These are phyloP conservation scores for Alouatta palliata DNA, from an alignment of 2,113 vertebrate species.

Conservation along the genomic window DNA sequence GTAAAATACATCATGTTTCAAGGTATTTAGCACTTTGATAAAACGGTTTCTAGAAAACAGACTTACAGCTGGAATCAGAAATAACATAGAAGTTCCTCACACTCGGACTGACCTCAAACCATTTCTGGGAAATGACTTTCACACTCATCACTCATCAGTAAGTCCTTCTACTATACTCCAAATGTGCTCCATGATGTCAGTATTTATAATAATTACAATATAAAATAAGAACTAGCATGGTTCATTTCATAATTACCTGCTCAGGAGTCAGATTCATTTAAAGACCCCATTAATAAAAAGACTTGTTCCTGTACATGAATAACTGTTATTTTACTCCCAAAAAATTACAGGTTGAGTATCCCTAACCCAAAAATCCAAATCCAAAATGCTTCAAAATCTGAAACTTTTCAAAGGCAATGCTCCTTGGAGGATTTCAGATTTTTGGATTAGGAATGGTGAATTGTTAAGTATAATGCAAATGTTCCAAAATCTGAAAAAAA, in stretches of 20 bases:
- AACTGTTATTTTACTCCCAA: not conserved
- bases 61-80: slow-evolving; percentile 12
- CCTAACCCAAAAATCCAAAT: not conserved
- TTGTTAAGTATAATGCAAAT: not conserved
- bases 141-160: not conserved
- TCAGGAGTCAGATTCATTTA: not conserved
- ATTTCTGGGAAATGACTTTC: not conserved
- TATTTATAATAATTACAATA: not conserved
- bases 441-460: not conserved
- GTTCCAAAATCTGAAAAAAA: not conserved
- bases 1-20: not conserved
- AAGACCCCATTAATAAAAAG: not conserved
- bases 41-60: not conserved
- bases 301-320: not conserved
- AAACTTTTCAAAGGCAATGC: not conserved
- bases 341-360: not conserved
- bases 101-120: not conserved
- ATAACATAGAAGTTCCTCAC: not conserved
- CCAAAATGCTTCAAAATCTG: not conserved
- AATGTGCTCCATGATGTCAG: not conserved
- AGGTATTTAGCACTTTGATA: not conserved
- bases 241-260: not conserved
- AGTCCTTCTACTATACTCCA: not conserved
- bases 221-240: not conserved
- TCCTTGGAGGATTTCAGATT: not conserved